Evolutionary conservation across 2,113 vertebrate species (phyloP), one percentile per base, ranked within the genome.

Genomic region (Onychostoma macrolepis): DNA sequence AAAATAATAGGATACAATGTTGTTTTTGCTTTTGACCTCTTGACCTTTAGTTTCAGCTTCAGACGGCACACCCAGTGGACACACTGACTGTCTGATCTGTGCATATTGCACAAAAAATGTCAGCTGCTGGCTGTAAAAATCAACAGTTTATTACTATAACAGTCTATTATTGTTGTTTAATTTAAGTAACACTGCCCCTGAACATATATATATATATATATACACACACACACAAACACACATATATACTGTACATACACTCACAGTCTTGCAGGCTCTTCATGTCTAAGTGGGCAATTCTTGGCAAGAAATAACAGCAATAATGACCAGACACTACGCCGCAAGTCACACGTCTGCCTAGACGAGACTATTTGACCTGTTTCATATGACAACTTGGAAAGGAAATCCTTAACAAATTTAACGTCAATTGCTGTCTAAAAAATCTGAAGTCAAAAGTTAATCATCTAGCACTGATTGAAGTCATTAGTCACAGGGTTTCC

Each of bases 41-140:
- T 80, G 78, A 80, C 53, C 6, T 80, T 3, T 80, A n/a, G 77
- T 41, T 58, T n/a, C 24, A 80, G 6, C 19, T 10, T 79, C 30
- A 33, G 30, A 26, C 1, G 1, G 45, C 75, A 78, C 26, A 30
- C 26, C 6, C 50, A 53, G 50, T 53, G 17, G 50, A 53, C 50
- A 53, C 50, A 53, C 50, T 53, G 17, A 6, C 4, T 21, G 21
- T 38, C 69, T 72, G 4, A 72, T 72, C 69, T 21, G 10, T 38
- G 33, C 19, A 38, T 4, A 38, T 36, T 24, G 19, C 4, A 38
- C 33, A 24, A 2, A 72, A 72, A 4, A 38, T 71, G 0, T 21
- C 19, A 38, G 21, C 8, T 19, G 15, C 65, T 36, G 8, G 30
- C 67, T 56, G 53, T 3, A 24, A n/a, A n/a, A n/a, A 56, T 56